Percentiles rank a stretch among this genome's conserved stretches.
phyloP scores from a whole-genome alignment of 2,797 vertebrate genomes.

The Scolopax rusticola region DNA sequence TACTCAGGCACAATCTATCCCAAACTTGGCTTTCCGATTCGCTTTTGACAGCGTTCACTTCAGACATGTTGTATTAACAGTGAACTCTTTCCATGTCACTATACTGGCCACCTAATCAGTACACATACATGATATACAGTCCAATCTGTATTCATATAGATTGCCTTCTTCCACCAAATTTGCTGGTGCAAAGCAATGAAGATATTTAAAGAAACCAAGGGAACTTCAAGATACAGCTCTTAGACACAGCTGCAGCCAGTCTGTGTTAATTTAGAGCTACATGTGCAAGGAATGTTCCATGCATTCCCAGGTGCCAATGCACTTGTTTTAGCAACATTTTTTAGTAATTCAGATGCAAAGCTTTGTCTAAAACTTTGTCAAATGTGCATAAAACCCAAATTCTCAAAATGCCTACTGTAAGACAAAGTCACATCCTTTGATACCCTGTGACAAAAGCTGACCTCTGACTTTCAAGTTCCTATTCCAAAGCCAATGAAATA shows the following conservation, averaged over 20 bases:
- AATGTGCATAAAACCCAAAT: neutral
- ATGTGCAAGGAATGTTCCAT: neutral
- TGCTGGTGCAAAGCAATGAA: neutral
- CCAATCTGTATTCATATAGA: rapidly evolving
- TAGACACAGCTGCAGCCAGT: neutral
- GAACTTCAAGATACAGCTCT: neutral
- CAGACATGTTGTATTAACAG: neutral
- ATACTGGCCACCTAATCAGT: neutral
- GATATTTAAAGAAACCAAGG: neutral
- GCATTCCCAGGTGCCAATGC: neutral
- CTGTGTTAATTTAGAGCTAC: neutral
- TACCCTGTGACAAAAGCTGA: neutral
- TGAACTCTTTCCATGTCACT: neutral
- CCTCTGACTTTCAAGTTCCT: neutral
- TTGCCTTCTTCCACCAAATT: neutral
- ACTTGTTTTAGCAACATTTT: neutral
- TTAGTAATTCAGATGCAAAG: neutral
- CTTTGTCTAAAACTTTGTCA: neutral
- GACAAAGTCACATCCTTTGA: neutral
- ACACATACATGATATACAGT: rapidly evolving
- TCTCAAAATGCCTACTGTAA: neutral
- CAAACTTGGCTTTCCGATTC: neutral
- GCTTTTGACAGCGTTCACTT: neutral
- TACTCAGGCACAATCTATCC: neutral
- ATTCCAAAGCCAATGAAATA: neutral